phyloP scores from a whole-genome alignment of 2,888 invertebrate genomes.

The Rotaria magnacalcarata region DNA sequence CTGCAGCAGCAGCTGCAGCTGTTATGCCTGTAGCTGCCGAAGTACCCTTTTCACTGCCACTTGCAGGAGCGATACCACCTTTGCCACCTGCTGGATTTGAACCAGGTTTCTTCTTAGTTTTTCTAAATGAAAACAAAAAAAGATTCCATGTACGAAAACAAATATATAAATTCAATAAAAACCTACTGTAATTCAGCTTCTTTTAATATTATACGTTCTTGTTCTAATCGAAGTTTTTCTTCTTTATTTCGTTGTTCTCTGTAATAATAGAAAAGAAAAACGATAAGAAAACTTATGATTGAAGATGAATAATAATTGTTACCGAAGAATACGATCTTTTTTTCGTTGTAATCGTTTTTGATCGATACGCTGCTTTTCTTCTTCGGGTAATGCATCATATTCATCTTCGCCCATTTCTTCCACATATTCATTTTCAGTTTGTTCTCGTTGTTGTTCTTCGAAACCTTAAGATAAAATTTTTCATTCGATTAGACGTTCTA shows the following conservation, averaged over 20 bases:
- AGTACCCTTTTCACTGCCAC: background rate
- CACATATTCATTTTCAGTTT: conserved; percentile 50
- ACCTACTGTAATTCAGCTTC: conserved; percentile 8
- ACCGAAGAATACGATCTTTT: conserved; percentile 56
- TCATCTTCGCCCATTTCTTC: conserved; percentile 60
- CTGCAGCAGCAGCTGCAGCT: background rate
- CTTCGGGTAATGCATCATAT: conserved; percentile 58
- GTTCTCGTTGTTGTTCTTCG: conserved; percentile 47
- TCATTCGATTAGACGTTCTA: background rate
- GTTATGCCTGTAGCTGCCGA: background rate
- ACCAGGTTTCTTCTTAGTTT: background rate
- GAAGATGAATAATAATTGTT: conserved; percentile 23
- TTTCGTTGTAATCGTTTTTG: conserved; percentile 56
- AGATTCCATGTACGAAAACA: background rate
- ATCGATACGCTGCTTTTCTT: conserved; percentile 55
- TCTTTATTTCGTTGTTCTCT: conserved; percentile 32
- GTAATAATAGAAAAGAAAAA: background rate
- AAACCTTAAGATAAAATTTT: background rate
- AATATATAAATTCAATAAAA: background rate
- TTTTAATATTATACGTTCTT: conserved; percentile 35
- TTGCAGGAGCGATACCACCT: background rate
- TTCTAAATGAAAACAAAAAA: background rate
- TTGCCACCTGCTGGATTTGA: background rate
- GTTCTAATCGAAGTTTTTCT: conserved; percentile 21
- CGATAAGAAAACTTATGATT: background rate